Evolutionary conservation across 2,797 vertebrate genomes (phyloP), one percentile per base, ranked within the genome.

Genomic region (Tapera naevia): DNA sequence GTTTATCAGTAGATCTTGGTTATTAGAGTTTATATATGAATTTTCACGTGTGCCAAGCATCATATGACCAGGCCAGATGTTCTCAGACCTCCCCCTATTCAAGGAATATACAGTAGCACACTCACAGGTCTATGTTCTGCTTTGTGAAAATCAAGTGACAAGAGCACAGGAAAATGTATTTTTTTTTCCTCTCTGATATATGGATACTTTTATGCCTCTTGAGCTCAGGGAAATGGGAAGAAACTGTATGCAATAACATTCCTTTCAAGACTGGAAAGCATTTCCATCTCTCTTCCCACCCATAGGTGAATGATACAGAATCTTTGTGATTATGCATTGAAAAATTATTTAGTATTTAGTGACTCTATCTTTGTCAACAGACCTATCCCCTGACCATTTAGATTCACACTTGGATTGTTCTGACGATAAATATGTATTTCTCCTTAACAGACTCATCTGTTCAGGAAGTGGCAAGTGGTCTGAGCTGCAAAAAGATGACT

Each of bases 1-100:
- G 35, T 48, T 21, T 95, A 93, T 96, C 86, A 0, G 73, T 81
- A 62, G 48, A 93, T 96, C 89, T 91, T 75, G 56, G 45, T 80
- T 94, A 76, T 88, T 94, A 70, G 56, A 70, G 45, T 82, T 94
- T 53, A 90, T 79, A 76, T 56, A 93, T 70, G 45, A 81, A 86
- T 64, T 86, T 93, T 86, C 22, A 75, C 70, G 41, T 22, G n/a
- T 91, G 65, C 91, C 72, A 83, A 73, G 25, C 1, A 3, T 46
- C 41, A 85, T 92, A 41, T 65, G 74, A 90, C 72, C 61, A 89
- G 54, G 51, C 54, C 70, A 93, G 58, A 83, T 89, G 56, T 89
- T 92, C 93, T 88, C 70, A 93, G 58, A 73, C 66, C 56, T 83
- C 85, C 18, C 15, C 7, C 6, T 91, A 13, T 45, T 56, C 88